Evolutionary conservation across 2,888 invertebrate species (phyloP), one percentile per base, ranked within the genome.

Genomic region (Drosophila pseudotalamancana): DNA sequence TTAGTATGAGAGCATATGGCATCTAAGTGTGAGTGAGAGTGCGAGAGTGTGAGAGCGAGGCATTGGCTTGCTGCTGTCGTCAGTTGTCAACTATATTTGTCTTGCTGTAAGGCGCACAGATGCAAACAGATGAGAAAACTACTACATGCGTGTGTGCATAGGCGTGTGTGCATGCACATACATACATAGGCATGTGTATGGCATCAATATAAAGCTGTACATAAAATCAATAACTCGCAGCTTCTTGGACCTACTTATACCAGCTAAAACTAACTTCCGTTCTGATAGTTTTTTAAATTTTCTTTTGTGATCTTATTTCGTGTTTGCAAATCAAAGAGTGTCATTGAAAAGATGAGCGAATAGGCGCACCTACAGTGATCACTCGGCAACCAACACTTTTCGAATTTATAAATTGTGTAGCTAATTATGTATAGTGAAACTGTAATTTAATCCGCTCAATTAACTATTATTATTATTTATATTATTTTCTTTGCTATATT

Each of bases 21-120:
- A 21, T 34, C 18, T 12, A 29, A 31, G 11, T 23, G 19, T 25
- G n/a, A 14, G 37, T 19, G 14, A 27, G 42, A 19, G 27, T 1
- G 27, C 25, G 25, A 25, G 25, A 1, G 25, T 8, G 25, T 25
- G 25, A 25, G 43, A 43, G 29, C 27, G 29, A 11, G 40, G 49
- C 43, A 53, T 56, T 42, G 29, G 60, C 51, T 43, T 21, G 46
- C 45, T 60, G 64, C 56, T 67, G 63, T 79, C 79, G 74, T 77
- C 75, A 63, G 81, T 69, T 80, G 81, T 65, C 81, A 75, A 77
- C 81, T 77, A 61, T 67, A 59, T 72, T 69, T 74, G 68, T 54
- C 54, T 43, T 61, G 63, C 53, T 57, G 27, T 66, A 64, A 69
- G 55, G 43, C 53, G 56, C 53, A 48, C 40, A 56, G 25, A 53